phyloP scores from a whole-genome alignment of 2,888 invertebrate species.

The Tholera decimalis region DNA sequence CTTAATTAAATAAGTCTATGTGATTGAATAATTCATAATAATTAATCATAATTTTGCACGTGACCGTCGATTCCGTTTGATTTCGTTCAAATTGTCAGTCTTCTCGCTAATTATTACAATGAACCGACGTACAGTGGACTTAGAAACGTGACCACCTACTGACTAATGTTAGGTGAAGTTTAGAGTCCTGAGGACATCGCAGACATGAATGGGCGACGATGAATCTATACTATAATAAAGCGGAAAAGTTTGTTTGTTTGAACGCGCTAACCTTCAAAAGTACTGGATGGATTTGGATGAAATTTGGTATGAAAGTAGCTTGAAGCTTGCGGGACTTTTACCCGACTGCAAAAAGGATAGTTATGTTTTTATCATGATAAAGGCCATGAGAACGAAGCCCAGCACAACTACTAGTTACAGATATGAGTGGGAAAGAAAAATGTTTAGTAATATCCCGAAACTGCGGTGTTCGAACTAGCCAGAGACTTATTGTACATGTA shows the following conservation, averaged over 20 bases:
- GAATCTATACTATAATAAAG: no score
- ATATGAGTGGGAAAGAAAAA: slow-evolving; percentile 20
- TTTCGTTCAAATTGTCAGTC: slow-evolving; percentile 85
- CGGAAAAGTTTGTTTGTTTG: no score
- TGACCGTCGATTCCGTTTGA: slow-evolving; percentile 72
- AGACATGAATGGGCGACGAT: slow-evolving; percentile 26
- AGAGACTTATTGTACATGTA: no score
- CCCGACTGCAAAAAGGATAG: no score
- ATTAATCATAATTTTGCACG: slow-evolving; percentile 79
- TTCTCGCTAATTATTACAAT: slow-evolving; percentile 76
- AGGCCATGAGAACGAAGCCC: no score
- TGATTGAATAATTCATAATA: slow-evolving; percentile 80
- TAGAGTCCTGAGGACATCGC: slow-evolving; percentile 58
- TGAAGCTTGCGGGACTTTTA: no score
- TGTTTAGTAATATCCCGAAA: slow-evolving; percentile 48
- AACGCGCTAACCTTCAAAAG: no score
- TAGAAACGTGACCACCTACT: slow-evolving; percentile 64
- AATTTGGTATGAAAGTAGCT: no score
- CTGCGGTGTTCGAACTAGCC: background rate
- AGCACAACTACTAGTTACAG: no score
- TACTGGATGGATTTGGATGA: no score
- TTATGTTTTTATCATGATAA: no score
- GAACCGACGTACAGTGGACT: slow-evolving; percentile 63
- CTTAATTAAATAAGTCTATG: slow-evolving; percentile 86
- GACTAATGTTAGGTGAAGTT: slow-evolving; percentile 55